Base-by-base conservation (phyloP, 2,113 vertebrate species). In the Saccopteryx bilineata region DNA sequence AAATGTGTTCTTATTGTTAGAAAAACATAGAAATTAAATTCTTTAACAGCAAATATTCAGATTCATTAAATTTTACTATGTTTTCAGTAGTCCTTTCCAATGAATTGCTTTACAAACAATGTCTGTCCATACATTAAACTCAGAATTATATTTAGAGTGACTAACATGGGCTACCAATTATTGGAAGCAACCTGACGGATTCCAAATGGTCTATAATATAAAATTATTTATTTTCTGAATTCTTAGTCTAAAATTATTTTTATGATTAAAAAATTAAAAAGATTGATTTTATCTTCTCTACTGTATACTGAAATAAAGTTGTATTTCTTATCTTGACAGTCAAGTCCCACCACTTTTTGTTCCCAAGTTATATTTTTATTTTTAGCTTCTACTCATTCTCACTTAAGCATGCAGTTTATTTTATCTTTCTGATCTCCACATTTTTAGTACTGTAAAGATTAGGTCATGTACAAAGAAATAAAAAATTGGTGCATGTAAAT, bases 11-110 rank as follows among this genome's bases (percentile, higher is more conserved):
- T 82, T 69, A 79, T 61, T 88, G 56, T 80, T 83, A 65, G 9
- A 88, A 92, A 95, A 90, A 76, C 28, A 74, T 23, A 82, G 46
- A 60, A 81, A 89, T 46, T 89, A 61, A 69, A 65, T 81, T 80
- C 17, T 92, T 78, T 61, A 91, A 63, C 68, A 86, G 31, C 14
- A 90, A 95, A 68, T 69, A 65, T 63, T 76, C 89, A 85, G 15
- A 94, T 72, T 71, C n/a, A 79, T 93, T 63, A 75, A 56, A 50
- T 83, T 31, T 48, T 15, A 93, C 82, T 71, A 28, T 79, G 76
- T 92, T 89, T 86, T 88, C 18, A 76, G 12, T 63, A 68, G 9
- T 63, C 0, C 3, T 75, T 48, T 75, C 17, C 50, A 89, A 14
- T 39, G 14, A 78, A 65, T 26, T 87, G 7, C 4, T 65, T 72